Evolutionary conservation across 2,888 invertebrate genomes (phyloP).

Genomic region (Odontomyia ornata): DNA sequence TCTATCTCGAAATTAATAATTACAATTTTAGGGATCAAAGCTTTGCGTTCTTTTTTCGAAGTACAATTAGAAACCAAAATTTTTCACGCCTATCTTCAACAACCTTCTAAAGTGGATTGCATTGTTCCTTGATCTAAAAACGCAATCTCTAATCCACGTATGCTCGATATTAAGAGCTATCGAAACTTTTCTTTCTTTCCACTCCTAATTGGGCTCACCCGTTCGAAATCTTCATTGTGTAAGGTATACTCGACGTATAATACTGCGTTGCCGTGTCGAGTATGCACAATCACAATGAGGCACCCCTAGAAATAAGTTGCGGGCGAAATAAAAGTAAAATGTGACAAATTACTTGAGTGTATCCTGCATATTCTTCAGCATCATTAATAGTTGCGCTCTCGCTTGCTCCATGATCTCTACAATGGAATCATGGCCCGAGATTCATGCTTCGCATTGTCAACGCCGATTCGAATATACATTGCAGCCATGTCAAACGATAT

Average conservation of each 20-base stretch:
- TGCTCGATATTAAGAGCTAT: not conserved
- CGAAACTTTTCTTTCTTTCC: not conserved
- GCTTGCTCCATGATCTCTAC: slow-evolving; percentile 6
- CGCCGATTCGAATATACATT: slow-evolving; percentile 15
- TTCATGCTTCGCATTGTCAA: slow-evolving; percentile 40
- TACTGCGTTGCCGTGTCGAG: not conserved
- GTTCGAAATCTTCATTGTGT: not conserved
- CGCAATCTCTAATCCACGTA: not conserved
- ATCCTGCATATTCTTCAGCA: slow-evolving; percentile 49
- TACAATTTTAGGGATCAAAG: too few species aligned
- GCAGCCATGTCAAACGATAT: slow-evolving; percentile 5
- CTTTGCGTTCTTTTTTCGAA: too few species aligned
- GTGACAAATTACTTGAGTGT: slow-evolving; percentile 49
- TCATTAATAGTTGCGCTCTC: slow-evolving; percentile 48
- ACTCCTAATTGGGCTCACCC: slow-evolving; percentile 8
- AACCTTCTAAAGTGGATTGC: not conserved
- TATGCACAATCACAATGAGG: slow-evolving; percentile 9
- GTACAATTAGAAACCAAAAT: not conserved
- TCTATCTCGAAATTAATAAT: too few species aligned
- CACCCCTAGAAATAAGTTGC: slow-evolving; percentile 9
- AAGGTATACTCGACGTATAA: not conserved
- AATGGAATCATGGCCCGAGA: not conserved
- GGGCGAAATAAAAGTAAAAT: slow-evolving; percentile 46
- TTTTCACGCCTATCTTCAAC: not conserved
- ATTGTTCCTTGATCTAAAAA: not conserved